A percentile compares a stretch with the other conserved stretches of the same genome.
Conservation (phyloP, 2,888 invertebrate genomes). For the Hofmannophila pseudospretella region DNA sequence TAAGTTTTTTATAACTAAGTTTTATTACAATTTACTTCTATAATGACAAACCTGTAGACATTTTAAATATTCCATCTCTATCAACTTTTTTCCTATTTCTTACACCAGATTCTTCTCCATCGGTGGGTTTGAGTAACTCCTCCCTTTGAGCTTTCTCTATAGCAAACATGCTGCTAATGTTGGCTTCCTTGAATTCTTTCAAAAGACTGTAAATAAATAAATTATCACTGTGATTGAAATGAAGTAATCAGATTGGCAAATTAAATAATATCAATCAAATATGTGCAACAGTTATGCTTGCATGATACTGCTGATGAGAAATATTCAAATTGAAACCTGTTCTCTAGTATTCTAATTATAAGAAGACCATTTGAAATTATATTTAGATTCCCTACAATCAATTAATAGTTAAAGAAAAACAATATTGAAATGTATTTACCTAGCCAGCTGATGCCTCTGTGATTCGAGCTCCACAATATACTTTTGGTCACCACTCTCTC, state of each 20-base stretch:
- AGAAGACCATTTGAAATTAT: no score
- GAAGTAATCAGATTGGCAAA: no score
- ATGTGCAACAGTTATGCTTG: no score
- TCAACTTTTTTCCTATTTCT: conserved; percentile 82
- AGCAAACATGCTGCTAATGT: conserved; percentile 85
- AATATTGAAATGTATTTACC: no score
- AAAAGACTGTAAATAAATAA: conserved; percentile 72
- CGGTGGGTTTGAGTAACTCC: conserved; percentile 79
- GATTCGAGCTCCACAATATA: conserved; percentile 82
- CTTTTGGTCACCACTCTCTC: conserved; percentile 80
- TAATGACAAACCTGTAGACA: conserved; percentile 83
- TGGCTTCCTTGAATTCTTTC: conserved; percentile 88
- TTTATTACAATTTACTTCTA: no score
- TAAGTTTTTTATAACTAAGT: no score
- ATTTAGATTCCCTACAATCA: no score
- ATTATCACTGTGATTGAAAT: neutral
- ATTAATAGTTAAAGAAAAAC: no score
- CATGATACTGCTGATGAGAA: no score
- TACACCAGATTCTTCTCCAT: conserved; percentile 66
- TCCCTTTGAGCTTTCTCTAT: conserved; percentile 87
- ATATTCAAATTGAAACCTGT: no score
- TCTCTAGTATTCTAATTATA: no score
- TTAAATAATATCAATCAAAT: no score
- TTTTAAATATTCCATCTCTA: conserved; percentile 81
- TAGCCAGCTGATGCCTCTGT: conserved; percentile 83